Evolutionary conservation across 2,797 vertebrate genomes (phyloP), one percentile per base, ranked within the genome.

Genomic region (Eremophila alpestris): DNA sequence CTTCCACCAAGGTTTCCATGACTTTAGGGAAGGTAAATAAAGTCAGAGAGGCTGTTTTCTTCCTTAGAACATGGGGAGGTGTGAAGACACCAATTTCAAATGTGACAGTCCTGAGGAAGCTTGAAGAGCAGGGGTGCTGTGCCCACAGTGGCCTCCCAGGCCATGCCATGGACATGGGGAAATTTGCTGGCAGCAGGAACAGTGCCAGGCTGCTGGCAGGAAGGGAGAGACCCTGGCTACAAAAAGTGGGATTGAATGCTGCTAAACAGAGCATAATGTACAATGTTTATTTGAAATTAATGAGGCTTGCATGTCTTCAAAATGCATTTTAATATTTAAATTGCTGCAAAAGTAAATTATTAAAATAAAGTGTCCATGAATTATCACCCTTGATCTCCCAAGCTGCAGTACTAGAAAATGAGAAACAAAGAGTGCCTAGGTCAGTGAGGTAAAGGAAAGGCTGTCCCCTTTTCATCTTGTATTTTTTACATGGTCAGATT

Each of bases 281-380:
- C 68, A 26, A 30, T 7, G 49, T 87, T 81, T 83, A 51, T 90
- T 73, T 91, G 55, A 88, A 84, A 79, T 91, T 89, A 93, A 84
- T 76, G 48, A 48, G 45, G 56, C 41, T 74, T 67, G 21, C 48
- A n/a, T 85, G 90, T 45, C 40, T 90, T 90, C 56, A 76, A 79
- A 86, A 67, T 60, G 45, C 48, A 40, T 79, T 91, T 93, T 90
- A 94, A 70, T 90, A 89, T 93, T 95, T 93, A 84, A 91, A 82
- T 88, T 60, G 59, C 23, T 87, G 59, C 13, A 74, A 56, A 63
- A 52, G 9, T 91, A 69, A 90, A 93, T 86, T 88, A 91, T 91
- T 88, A 34, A 95, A 91, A 77, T 41, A 40, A 85, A 86, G 7
- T 13, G 43, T 55, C 54, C 51, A 3, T 81, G 40, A 88, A 55